These are phyloP conservation scores for Podocnemis expansa DNA, from an alignment of 2,113 vertebrate genomes.

Conservation along the genomic window DNA sequence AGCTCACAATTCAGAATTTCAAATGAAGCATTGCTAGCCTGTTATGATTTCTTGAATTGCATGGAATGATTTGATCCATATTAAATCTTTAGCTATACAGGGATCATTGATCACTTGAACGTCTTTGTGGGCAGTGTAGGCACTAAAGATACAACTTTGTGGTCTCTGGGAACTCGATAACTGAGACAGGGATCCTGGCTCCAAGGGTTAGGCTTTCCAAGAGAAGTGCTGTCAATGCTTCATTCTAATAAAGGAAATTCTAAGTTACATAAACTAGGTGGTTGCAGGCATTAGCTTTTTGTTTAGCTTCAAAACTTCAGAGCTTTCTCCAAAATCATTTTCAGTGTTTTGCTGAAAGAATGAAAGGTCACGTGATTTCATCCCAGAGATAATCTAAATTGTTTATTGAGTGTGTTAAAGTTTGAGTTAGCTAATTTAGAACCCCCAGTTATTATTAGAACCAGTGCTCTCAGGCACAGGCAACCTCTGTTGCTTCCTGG, in stretches of 20 bases:
- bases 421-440: neutral
- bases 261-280: neutral
- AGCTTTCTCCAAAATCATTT: neutral
- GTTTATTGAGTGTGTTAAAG: neutral
- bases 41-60: neutral
- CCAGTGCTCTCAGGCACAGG: neutral
- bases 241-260: neutral
- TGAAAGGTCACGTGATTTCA: neutral
- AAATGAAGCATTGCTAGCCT: neutral
- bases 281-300: neutral
- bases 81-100: neutral
- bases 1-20: neutral
- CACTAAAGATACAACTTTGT: neutral
- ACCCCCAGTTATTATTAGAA: neutral
- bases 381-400: neutral
- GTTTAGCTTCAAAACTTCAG: neutral
- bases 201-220: neutral
- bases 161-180: neutral
- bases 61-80: neutral
- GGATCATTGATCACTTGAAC: neutral
- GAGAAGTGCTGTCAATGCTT: neutral
- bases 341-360: neutral
- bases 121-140: neutral
- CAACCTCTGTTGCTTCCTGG: neutral
- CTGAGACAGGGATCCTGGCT: neutral